Evolutionary conservation across 37 sponge, comb jelly and placozoan genomes (phyloP).

Genomic region (Mnemiopsis leidyi): DNA sequence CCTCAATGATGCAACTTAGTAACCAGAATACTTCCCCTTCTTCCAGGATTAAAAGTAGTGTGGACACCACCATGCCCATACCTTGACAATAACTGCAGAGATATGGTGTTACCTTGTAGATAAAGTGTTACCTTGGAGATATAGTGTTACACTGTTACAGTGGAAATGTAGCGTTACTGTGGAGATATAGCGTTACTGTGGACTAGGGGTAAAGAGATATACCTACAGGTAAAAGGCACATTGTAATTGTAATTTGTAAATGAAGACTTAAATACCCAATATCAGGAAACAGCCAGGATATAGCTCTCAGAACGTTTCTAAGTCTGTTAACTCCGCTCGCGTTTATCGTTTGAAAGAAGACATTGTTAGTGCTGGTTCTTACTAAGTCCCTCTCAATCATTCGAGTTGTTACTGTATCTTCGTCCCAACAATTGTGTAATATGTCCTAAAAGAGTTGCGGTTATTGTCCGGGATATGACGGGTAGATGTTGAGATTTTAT

Average conservation of each 20-base stretch:
- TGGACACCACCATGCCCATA: slow-evolving; percentile 68
- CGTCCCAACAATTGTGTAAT: slow-evolving; percentile 43
- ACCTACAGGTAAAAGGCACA: neutral
- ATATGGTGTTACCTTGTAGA: no score
- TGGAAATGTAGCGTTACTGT: no score
- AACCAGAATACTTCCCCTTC: slow-evolving; percentile 69
- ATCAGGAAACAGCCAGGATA: slow-evolving; percentile 68
- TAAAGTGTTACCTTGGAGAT: no score
- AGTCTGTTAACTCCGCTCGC: slow-evolving; percentile 66
- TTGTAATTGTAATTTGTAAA: no score
- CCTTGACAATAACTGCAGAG: slow-evolving; percentile 69
- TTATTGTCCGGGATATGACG: no score
- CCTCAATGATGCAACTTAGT: slow-evolving; percentile 67
- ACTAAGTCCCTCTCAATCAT: slow-evolving; percentile 62
- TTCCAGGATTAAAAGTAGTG: slow-evolving; percentile 65
- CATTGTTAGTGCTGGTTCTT: slow-evolving; percentile 63
- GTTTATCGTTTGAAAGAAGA: slow-evolving; percentile 56
- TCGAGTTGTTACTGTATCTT: slow-evolving; percentile 59
- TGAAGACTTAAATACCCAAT: no score
- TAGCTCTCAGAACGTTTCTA: slow-evolving; percentile 57
- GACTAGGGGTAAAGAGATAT: neutral
- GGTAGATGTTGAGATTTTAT: no score
- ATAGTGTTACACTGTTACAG: no score
- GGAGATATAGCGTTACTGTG: no score
- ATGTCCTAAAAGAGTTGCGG: no score